Conservation (phyloP, 2,113 vertebrate species). For the Leucopsar rothschildi region DNA sequence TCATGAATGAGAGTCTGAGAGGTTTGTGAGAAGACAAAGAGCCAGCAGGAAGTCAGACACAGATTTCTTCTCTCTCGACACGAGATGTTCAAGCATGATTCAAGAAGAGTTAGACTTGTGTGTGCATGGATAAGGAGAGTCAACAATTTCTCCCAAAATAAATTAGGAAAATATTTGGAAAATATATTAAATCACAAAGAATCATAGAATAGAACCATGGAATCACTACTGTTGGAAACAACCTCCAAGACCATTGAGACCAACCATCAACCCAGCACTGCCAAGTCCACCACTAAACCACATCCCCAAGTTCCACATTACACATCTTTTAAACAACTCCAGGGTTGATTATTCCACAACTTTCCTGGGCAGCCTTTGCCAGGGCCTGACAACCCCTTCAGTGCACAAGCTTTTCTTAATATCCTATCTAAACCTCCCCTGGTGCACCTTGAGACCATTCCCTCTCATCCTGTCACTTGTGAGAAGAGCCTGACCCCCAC, state of each 20-base stretch:
- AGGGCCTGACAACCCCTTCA: not conserved
- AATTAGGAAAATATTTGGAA: not conserved
- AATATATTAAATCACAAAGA: not conserved
- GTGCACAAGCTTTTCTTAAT: not conserved
- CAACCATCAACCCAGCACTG: not conserved
- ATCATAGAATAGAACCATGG: not conserved
- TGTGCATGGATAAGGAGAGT: not conserved
- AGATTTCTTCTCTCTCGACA: not conserved
- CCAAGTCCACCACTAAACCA: not conserved
- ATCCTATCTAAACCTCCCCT: not conserved
- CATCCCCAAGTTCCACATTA: not conserved
- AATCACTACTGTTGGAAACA: not conserved
- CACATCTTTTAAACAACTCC: not conserved
- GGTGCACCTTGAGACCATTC: not conserved
- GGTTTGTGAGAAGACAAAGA: not conserved
- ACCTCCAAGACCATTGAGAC: not conserved
- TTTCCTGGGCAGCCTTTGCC: not conserved
- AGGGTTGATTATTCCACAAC: not conserved
- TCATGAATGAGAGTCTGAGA: not conserved
- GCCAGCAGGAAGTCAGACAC: not conserved
- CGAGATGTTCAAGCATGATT: not conserved
- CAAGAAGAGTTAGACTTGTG: not conserved
- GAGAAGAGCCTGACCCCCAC: not conserved
- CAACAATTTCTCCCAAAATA: not conserved
- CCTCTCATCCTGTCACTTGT: not conserved